These are phyloP conservation scores for Incurvaria masculella DNA, from an alignment of 2,888 invertebrate genomes.

Conservation along the genomic window DNA sequence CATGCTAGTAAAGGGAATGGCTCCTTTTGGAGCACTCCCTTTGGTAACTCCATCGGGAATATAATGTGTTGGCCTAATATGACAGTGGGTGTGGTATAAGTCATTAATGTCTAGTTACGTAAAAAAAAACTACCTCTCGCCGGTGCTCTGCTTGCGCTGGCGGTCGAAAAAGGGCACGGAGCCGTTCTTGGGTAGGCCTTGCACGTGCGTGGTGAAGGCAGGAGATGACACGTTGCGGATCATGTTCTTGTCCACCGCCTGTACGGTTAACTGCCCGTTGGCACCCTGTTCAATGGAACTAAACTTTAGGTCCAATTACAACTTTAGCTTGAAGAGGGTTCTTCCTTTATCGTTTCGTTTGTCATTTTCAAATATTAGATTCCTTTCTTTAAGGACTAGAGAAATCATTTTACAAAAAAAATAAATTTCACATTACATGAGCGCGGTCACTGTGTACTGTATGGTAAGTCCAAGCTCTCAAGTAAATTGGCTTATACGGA, in stretches of 20 bases:
- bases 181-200: constrained; percentile 79
- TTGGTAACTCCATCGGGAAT: no score
- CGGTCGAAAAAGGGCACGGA: constrained; percentile 89
- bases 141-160: constrained; percentile 78
- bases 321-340: no score
- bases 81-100: no score
- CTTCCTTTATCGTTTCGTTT: background rate
- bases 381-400: background rate
- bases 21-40: no score
- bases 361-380: background rate
- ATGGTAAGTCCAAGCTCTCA: no score
- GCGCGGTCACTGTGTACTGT: no score
- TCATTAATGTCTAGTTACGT: no score
- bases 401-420: no score
- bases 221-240: constrained; percentile 86
- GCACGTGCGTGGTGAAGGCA: constrained; percentile 72
- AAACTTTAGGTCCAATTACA: background rate
- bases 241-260: constrained; percentile 42
- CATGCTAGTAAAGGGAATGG: no score
- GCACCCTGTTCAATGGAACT: constrained; percentile 31
- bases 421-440: no score
- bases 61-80: no score
- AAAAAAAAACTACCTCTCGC: constrained; percentile 58
- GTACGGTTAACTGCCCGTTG: constrained; percentile 21
- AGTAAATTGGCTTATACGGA: no score